Percentiles rank a stretch among this genome's conserved stretches.
Conservation (phyloP, 2,888 invertebrate species). For the Pomacea canaliculata region DNA sequence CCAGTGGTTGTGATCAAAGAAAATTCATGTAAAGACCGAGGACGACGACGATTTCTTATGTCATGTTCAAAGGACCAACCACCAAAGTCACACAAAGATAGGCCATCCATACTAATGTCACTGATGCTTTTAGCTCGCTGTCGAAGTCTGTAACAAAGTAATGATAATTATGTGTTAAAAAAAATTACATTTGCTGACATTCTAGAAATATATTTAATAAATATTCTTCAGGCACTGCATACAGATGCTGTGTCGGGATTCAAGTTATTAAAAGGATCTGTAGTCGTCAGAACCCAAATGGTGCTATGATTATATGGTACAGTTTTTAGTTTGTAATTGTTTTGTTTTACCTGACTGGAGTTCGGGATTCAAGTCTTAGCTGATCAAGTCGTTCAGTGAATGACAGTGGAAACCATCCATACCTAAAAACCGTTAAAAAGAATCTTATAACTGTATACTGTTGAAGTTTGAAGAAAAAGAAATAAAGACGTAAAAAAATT, state of each 20-base stretch:
- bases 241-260: too few species aligned
- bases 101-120: slow-evolving; percentile 26
- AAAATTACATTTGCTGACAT: too few species aligned
- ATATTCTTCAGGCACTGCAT: too few species aligned
- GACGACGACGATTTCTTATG: slow-evolving; percentile 15
- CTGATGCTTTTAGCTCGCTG: slow-evolving; percentile 31
- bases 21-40: slow-evolving; percentile 29
- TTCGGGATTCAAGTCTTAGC: slow-evolving; percentile 19
- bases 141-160: slow-evolving; percentile 14
- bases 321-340: too few species aligned
- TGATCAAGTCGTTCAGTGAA: slow-evolving; percentile 82
- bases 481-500: too few species aligned
- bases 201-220: too few species aligned
- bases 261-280: too few species aligned
- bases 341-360: slow-evolving; percentile 19
- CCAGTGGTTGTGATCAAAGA: slow-evolving; percentile 14
- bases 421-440: slow-evolving; percentile 35
- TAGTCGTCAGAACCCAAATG: too few species aligned
- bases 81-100: slow-evolving; percentile 5
- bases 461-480: neutral
- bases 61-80: slow-evolving; percentile 1
- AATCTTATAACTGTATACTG: neutral
- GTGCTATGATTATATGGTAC: too few species aligned
- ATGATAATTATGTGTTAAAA: too few species aligned
- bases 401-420: slow-evolving; percentile 95